These are phyloP conservation scores for Nomia melanderi DNA, from an alignment of 1,140 invertebrate genomes.

Conservation along the genomic window DNA sequence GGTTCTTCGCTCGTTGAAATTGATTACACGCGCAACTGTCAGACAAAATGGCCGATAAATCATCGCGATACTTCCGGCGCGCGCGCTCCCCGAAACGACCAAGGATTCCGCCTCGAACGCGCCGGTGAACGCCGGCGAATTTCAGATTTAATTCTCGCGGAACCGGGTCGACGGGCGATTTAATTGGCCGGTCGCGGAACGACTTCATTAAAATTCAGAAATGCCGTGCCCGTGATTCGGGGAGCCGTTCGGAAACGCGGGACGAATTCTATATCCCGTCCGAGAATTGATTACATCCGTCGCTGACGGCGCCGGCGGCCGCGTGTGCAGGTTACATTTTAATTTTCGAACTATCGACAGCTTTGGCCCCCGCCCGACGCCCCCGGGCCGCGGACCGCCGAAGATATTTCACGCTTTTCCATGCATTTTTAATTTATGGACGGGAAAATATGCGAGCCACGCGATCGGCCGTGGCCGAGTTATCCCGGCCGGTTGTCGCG, in stretches of 20 bases:
- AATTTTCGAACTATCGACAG: constrained; percentile 26
- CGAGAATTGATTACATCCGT: constrained; percentile 10
- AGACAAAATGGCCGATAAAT: neutral
- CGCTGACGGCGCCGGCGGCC: neutral
- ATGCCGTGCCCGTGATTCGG: neutral
- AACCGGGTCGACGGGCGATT: constrained; percentile 16
- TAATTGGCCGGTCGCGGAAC: constrained; percentile 3
- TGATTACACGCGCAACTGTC: too few species aligned
- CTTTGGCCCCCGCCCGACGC: neutral
- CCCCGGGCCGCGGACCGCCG: neutral
- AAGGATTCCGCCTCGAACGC: neutral
- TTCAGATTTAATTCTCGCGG: constrained; percentile 14
- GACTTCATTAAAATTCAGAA: constrained; percentile 10
- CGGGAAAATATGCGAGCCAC: neutral
- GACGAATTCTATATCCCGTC: constrained; percentile 11
- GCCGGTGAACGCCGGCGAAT: neutral
- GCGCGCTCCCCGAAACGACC: neutral
- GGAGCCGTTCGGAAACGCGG: neutral
- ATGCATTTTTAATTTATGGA: constrained; percentile 40
- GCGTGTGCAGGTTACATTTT: constrained; percentile 26
- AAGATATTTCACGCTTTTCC: constrained; percentile 26
- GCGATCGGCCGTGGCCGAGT: neutral
- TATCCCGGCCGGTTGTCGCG: neutral
- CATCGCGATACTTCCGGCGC: neutral
- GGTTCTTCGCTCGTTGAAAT: too few species aligned